A percentile compares a stretch with the other conserved stretches of the same genome.
These are phyloP conservation scores for Syngnathus floridae DNA, from an alignment of 2,113 vertebrate species.

Conservation along the genomic window DNA sequence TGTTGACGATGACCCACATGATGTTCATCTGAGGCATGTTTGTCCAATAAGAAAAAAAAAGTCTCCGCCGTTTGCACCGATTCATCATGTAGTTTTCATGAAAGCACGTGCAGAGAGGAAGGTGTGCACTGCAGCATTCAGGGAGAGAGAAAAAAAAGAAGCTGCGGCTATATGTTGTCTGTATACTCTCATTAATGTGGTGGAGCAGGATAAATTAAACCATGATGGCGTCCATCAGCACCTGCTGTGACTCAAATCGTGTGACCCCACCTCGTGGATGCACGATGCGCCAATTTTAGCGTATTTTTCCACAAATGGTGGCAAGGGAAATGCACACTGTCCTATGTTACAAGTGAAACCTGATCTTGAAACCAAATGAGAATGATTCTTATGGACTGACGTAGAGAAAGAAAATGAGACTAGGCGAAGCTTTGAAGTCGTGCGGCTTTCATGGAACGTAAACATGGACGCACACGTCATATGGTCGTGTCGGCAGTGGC, in stretches of 20 bases:
- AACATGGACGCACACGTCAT: neutral
- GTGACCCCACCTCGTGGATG: neutral
- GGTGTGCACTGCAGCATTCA: constrained; percentile 47
- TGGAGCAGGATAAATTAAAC: neutral
- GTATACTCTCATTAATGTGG: neutral
- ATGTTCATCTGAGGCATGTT: constrained; percentile 22
- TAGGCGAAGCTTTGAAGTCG: neutral
- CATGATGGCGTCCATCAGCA: neutral
- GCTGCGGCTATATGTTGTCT: constrained; percentile 13
- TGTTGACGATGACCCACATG: constrained; percentile 46
- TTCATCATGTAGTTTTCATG: constrained; percentile 33
- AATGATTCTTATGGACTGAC: neutral
- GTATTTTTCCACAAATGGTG: neutral
- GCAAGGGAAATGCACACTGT: neutral
- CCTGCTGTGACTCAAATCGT: neutral
- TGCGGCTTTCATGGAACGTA: neutral
- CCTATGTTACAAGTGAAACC: neutral
- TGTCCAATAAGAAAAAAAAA: constrained; percentile 10
- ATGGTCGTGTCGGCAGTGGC: neutral
- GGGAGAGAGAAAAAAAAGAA: constrained; percentile 6
- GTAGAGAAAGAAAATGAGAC: neutral
- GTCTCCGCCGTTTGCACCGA: constrained; percentile 24
- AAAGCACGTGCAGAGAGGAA: constrained; percentile 27
- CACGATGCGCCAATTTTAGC: neutral
- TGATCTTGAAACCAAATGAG: too few species aligned